phyloP scores from a whole-genome alignment of 2,113 vertebrate species.

The Agapornis roseicollis region DNA sequence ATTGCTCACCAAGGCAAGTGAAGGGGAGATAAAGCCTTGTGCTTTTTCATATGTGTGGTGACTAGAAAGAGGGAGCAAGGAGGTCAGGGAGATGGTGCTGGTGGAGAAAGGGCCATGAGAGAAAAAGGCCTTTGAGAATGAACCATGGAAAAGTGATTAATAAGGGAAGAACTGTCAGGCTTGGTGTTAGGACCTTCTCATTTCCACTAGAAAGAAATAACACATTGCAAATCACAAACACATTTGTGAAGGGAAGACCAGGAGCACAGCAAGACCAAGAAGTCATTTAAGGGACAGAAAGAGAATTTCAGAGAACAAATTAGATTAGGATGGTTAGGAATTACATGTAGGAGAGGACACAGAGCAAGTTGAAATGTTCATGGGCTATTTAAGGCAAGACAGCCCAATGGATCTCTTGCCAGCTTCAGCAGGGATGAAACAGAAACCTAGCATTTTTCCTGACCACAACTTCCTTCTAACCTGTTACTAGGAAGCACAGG shows the following conservation, averaged over 20 bases:
- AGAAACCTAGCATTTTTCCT: background rate
- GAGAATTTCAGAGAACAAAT: background rate
- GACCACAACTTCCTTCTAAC: background rate
- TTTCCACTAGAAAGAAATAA: conserved; percentile 22
- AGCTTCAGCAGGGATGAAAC: background rate
- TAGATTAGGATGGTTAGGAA: background rate
- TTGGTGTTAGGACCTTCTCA: background rate
- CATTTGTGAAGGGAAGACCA: background rate
- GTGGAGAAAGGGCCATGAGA: background rate
- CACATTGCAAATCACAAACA: background rate
- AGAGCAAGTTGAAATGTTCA: background rate
- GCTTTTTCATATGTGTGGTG: conserved; percentile 35
- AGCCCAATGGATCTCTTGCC: background rate
- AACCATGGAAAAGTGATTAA: conserved; percentile 21
- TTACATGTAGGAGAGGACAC: background rate
- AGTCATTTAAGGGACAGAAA: background rate
- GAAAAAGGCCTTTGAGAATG: conserved; percentile 17
- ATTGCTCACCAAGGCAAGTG: background rate
- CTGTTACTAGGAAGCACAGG: background rate
- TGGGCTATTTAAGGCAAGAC: background rate
- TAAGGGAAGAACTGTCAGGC: background rate
- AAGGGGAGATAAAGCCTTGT: background rate
- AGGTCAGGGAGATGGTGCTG: conserved; percentile 18
- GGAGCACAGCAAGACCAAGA: background rate
- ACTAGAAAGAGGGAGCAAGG: background rate